Evolutionary conservation across 2,113 vertebrate species (phyloP).

Genomic region (Prionailurus bengalensis): DNA sequence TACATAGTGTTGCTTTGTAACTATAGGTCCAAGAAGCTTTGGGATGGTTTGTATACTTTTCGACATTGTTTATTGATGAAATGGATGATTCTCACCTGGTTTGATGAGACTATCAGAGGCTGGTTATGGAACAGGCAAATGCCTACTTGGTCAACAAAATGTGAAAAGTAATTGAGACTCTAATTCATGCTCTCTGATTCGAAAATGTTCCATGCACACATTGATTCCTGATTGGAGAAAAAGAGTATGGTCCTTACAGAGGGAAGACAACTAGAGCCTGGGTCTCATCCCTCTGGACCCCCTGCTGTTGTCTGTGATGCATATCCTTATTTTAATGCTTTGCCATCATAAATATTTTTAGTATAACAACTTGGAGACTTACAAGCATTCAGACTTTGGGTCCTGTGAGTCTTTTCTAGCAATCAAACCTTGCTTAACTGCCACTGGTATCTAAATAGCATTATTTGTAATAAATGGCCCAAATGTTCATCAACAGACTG

Average conservation of each 20-base stretch:
- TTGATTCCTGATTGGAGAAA: background rate
- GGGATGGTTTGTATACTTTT: background rate
- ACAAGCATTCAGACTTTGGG: background rate
- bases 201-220: background rate
- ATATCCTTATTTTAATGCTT: background rate
- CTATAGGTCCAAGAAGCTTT: background rate
- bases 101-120: background rate
- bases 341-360: background rate
- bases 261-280: background rate
- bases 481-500: background rate
- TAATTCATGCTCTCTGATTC: background rate
- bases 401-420: background rate
- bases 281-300: background rate
- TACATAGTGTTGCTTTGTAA: background rate
- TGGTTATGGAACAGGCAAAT: background rate
- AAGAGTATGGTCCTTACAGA: background rate
- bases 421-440: background rate
- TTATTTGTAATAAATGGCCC: background rate
- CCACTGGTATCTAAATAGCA: background rate
- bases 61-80: background rate
- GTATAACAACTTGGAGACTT: background rate
- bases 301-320: background rate
- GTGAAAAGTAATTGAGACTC: background rate
- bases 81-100: background rate
- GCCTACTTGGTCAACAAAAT: background rate